Percentiles rank a stretch among this genome's conserved stretches.
Conservation (phyloP, 1,140 invertebrate genomes). For the Euschistus heros region DNA sequence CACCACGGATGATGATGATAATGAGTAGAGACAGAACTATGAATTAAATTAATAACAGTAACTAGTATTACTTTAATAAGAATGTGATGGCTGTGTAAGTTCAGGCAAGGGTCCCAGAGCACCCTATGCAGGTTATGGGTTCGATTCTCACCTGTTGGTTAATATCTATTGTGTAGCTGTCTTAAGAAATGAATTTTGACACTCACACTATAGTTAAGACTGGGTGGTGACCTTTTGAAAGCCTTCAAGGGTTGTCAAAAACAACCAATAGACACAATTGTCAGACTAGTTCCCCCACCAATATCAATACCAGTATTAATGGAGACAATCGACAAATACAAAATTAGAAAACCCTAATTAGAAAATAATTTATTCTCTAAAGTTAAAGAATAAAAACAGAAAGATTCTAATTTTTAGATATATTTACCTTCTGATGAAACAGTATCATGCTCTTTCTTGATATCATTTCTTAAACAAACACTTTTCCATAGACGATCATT, state of each 20-base stretch:
- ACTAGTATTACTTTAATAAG: too few relatives aligned
- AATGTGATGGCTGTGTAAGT: too few relatives aligned
- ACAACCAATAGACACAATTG: neutral
- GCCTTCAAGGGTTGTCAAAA: neutral
- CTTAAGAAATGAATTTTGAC: too few relatives aligned
- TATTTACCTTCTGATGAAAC: neutral
- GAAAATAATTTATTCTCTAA: neutral
- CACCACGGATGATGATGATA: too few relatives aligned
- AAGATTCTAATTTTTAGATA: neutral
- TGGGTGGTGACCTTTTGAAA: too few relatives aligned
- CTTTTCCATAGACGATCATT: slow-evolving; percentile 5
- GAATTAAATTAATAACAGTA: too few relatives aligned
- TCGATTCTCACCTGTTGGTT: too few relatives aligned
- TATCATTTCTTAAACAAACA: slow-evolving; percentile 3
- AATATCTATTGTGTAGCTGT: too few relatives aligned
- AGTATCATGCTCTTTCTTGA: neutral
- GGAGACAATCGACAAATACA: neutral
- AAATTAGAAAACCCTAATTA: neutral
- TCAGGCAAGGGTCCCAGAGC: too few relatives aligned
- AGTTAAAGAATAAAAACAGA: neutral
- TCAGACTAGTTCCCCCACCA: neutral
- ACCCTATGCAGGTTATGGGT: too few relatives aligned
- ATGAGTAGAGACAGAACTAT: too few relatives aligned
- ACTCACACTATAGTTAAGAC: too few relatives aligned
- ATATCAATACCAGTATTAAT: neutral